These are phyloP conservation scores for Fistularia tabacaria DNA, from an alignment of 2,797 vertebrate species.

Conservation along the genomic window DNA sequence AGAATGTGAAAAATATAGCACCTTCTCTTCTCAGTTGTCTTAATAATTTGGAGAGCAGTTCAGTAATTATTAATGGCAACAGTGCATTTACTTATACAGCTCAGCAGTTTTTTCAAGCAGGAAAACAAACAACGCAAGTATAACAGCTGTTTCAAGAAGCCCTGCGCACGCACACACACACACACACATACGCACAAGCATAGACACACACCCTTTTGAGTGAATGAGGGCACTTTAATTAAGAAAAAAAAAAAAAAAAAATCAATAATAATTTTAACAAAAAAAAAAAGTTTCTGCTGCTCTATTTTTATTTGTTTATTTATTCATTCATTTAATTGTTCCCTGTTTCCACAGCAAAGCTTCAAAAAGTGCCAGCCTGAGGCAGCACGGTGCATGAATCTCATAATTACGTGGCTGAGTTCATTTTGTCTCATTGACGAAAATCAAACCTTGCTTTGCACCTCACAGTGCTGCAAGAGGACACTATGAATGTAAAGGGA, in stretches of 20 bases:
- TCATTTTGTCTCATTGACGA: too few species aligned
- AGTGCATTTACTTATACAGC: constrained; percentile 43
- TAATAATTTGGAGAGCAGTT: constrained; percentile 37
- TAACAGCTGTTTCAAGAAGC: constrained; percentile 42
- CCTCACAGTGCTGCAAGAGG: too few species aligned
- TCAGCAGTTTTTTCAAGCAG: constrained; percentile 27
- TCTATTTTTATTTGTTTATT: constrained; percentile 37
- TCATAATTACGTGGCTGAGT: too few species aligned
- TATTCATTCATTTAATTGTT: constrained; percentile 33
- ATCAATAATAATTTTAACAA: constrained; percentile 1
- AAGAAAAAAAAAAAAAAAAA: too few species aligned
- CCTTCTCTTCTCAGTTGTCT: constrained; percentile 22
- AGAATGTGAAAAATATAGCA: constrained; percentile 6
- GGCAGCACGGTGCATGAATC: too few species aligned
- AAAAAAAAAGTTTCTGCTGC: constrained; percentile 48
- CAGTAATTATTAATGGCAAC: constrained; percentile 45
- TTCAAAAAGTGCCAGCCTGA: too few species aligned
- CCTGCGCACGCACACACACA: neutral
- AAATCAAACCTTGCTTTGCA: too few species aligned
- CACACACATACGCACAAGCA: constrained; percentile 2
- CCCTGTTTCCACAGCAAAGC: neutral
- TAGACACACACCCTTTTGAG: constrained; percentile 12
- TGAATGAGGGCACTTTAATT: constrained; percentile 48
- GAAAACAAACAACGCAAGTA: neutral
- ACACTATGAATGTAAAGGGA: too few species aligned